Conservation (phyloP, 2,888 invertebrate species). For the Ophion ventricosus region DNA sequence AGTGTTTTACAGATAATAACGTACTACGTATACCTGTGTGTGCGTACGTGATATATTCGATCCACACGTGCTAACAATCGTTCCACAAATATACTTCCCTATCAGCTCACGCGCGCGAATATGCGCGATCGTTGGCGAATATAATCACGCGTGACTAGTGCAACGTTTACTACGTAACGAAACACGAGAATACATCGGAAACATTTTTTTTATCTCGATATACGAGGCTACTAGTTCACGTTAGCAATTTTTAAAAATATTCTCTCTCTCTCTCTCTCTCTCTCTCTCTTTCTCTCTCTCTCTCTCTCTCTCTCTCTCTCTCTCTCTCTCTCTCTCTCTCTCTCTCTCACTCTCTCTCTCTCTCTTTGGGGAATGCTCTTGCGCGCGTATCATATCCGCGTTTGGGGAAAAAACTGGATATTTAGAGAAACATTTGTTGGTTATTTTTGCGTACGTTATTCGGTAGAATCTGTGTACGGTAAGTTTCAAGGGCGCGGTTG, state of each 20-base stretch:
- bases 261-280: not conserved
- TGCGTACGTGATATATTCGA: conserved; percentile 15
- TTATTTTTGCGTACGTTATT: not conserved
- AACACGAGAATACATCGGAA: not conserved
- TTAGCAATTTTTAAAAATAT: not conserved
- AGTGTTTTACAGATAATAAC: not conserved
- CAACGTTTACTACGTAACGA: conserved; percentile 27
- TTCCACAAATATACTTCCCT: conserved; percentile 60
- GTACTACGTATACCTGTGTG: not conserved
- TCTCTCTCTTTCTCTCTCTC: not conserved
- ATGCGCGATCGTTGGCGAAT: not conserved
- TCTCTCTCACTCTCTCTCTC: not conserved
- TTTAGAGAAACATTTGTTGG: not conserved
- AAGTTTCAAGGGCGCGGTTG: conserved; percentile 53
- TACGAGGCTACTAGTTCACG: not conserved
- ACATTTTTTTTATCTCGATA: not conserved
- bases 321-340: not conserved
- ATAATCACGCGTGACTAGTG: conserved; percentile 38
- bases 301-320: not conserved
- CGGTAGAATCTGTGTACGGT: not conserved
- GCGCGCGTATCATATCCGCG: not conserved
- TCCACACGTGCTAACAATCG: conserved; percentile 46
- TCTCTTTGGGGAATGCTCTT: not conserved
- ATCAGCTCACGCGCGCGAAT: conserved; percentile 50
- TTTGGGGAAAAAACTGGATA: not conserved